These are phyloP conservation scores for Bellardia pandia DNA, from an alignment of 2,888 invertebrate species.

Conservation along the genomic window DNA sequence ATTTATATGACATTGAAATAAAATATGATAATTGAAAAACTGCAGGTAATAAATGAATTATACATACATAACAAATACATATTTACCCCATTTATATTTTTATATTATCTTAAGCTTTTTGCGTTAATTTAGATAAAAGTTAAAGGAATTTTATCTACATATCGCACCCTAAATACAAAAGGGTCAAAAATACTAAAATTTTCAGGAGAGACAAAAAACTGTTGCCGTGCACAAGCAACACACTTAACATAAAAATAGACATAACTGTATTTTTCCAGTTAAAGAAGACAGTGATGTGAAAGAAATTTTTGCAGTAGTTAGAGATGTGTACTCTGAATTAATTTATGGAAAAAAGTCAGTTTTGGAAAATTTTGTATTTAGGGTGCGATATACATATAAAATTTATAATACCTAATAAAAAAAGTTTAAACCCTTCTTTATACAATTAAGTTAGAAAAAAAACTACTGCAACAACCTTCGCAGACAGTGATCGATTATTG, in stretches of 20 bases:
- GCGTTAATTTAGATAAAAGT: not conserved
- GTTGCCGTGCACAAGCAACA: no score
- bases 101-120: not conserved
- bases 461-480: not conserved
- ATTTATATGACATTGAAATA: conserved; percentile 59
- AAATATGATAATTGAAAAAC: conserved; percentile 1
- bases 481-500: conserved; percentile 6
- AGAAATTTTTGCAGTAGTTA: no score
- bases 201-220: no score
- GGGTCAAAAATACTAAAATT: no score
- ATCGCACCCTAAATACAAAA: not conserved
- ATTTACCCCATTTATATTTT: not conserved
- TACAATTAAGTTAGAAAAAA: not conserved
- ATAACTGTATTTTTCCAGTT: no score
- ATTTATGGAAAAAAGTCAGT: no score
- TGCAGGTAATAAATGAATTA: conserved; percentile 19
- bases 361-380: no score
- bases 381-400: no score
- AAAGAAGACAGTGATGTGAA: no score
- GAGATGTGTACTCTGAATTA: no score
- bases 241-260: no score
- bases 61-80: not conserved
- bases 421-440: not conserved
- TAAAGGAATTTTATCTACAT: not conserved
- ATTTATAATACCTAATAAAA: no score